phyloP scores from a whole-genome alignment of 2,113 vertebrate genomes.

The Oryzias curvinotus region DNA sequence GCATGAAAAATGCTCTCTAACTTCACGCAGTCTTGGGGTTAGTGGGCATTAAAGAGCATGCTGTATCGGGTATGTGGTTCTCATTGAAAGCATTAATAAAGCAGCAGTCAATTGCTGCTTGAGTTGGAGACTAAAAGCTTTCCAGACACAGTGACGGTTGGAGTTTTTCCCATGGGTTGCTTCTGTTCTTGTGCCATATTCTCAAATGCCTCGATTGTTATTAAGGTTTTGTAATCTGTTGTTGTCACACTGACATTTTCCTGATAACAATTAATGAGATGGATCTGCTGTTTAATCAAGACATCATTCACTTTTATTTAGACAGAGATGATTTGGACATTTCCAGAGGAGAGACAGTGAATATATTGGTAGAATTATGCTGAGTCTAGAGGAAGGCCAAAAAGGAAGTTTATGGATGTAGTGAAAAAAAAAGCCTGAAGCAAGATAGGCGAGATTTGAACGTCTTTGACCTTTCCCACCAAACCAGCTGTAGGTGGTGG shows the following conservation, averaged over 20 bases:
- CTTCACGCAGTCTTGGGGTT: too few relatives aligned
- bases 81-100: constrained; percentile 37
- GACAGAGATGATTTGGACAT: too few relatives aligned
- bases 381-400: too few relatives aligned
- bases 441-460: too few relatives aligned
- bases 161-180: constrained; percentile 28
- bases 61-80: constrained; percentile 25
- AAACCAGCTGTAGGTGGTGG: too few relatives aligned
- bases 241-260: constrained; percentile 34
- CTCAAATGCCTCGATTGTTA: constrained; percentile 57
- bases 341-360: too few relatives aligned
- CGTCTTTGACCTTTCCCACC: too few relatives aligned
- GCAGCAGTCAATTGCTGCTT: constrained; percentile 24
- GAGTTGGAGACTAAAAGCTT: constrained; percentile 62
- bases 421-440: too few relatives aligned
- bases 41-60: constrained; percentile 18
- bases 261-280: constrained; percentile 63
- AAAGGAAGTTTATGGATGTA: too few relatives aligned
- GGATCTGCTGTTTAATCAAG: constrained; percentile 65
- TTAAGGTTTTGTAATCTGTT: constrained; percentile 58
- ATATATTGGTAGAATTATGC: too few relatives aligned
- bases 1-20: too few relatives aligned
- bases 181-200: constrained; percentile 42
- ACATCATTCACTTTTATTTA: constrained; percentile 54
- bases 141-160: constrained; percentile 44